Base-by-base conservation (phyloP, 2,888 invertebrate species). In the Stenotaenia linearis region DNA sequence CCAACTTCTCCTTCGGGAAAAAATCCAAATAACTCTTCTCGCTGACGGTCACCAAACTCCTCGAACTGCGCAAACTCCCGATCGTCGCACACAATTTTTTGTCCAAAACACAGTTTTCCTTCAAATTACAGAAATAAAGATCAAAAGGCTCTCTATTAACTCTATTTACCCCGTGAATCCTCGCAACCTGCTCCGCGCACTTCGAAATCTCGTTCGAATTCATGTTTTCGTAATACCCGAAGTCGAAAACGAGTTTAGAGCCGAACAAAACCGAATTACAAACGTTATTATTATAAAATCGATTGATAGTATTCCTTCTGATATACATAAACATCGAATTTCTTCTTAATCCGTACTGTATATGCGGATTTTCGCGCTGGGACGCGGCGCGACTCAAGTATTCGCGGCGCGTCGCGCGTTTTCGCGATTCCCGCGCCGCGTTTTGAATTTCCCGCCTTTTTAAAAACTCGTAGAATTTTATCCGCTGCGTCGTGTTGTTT, bases 211-310 rank as follows among this genome's bases (percentile, higher is more conserved):
- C 97, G 75, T 89, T 86, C n/a, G 84, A 84, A 0, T 88, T 90
- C 97, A 97, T 97, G 82, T 91, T 84, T 0, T 90, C 83, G 83
- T 93, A 92, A 87, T 92, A 97, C 40, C 92, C 91, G 85, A 95
- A 92, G 85, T 97, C 97, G 77, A 96, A 86, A 5, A 97, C 90
- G 28, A 97, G 82, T 83, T 92, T 91, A 83, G 92, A 92, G 0
- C 93, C 93, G 87, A 90, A 90, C 83, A 89, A 87, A 84, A 88
- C 87, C 6, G 89, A 87, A 69, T 84, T 84, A 0, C 87, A 84
- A 12, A 89, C 81, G 77, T 88, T 89, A 81, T 88, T 88, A 85
- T 92, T 91, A 82, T 91, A 90, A 84, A 89, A 88, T 35, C 88
- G 85, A 84, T 91, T 91, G 0, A 93, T 91, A 9, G 91, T 90